Evolutionary conservation across 1,140 invertebrate species (phyloP).

Genomic region (Dermatophagoides farinae): DNA sequence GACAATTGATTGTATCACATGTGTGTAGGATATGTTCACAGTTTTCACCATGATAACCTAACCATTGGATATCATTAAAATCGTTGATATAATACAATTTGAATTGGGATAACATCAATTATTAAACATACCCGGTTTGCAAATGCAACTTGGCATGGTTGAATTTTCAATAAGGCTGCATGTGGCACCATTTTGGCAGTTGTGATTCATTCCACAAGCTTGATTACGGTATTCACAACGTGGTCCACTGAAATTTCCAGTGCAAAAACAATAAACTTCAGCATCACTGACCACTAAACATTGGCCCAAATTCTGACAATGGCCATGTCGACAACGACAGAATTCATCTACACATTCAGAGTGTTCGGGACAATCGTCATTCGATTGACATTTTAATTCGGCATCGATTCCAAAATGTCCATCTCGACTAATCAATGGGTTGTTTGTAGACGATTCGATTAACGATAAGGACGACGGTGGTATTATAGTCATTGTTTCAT

Average conservation of each 20-base stretch:
- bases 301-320: slow-evolving; percentile 63
- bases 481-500: background rate
- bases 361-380: background rate
- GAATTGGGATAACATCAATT: background rate
- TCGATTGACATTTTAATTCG: background rate
- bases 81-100: slow-evolving; percentile 10
- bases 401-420: background rate
- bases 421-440: too few species aligned
- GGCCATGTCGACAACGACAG: slow-evolving; percentile 65
- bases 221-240: background rate
- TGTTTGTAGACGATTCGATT: too few species aligned
- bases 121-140: background rate
- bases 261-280: slow-evolving; percentile 58
- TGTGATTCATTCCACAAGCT: background rate
- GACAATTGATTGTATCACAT: slow-evolving; percentile 37
- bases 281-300: slow-evolving; percentile 48
- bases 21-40: background rate
- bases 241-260: slow-evolving; percentile 25
- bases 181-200: slow-evolving; percentile 8
- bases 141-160: slow-evolving; percentile 16
- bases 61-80: slow-evolving; percentile 21
- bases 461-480: background rate
- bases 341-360: slow-evolving; percentile 22
- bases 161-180: slow-evolving; percentile 13
- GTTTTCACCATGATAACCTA: slow-evolving; percentile 23